A percentile compares a stretch with the other conserved stretches of the same genome.
phyloP scores from a whole-genome alignment of 2,113 vertebrate species.

The Guaruba guarouba region DNA sequence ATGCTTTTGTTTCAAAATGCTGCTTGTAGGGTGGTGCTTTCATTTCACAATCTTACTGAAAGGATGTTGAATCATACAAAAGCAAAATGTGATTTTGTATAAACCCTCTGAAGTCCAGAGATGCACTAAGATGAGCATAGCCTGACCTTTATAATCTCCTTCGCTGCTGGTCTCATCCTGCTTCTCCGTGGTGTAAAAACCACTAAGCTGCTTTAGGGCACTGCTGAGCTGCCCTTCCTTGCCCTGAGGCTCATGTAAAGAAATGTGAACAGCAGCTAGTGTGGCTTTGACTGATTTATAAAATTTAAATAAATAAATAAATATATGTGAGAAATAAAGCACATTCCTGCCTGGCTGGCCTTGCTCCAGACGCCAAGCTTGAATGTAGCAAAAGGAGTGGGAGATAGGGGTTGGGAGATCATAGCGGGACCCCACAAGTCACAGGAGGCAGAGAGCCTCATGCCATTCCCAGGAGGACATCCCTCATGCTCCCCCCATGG shows the following conservation, averaged over 20 bases:
- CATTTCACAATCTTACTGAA: neutral
- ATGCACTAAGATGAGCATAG: neutral
- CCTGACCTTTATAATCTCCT: neutral
- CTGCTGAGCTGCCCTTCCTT: neutral
- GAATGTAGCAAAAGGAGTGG: neutral
- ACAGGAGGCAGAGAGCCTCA: neutral
- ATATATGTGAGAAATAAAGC: neutral
- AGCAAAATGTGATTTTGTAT: too few species aligned
- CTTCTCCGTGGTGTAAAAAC: neutral
- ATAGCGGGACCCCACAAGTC: neutral
- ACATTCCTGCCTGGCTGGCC: neutral
- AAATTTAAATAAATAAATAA: neutral
- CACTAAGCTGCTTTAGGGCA: neutral
- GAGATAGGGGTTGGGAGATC: fast-evolving
- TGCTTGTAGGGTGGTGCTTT: neutral
- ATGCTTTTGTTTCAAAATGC: neutral
- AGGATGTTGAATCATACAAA: neutral
- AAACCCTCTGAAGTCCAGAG: neutral
- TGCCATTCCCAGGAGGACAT: fast-evolving
- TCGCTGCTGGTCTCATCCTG: neutral
- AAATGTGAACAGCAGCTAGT: neutral
- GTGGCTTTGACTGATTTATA: neutral
- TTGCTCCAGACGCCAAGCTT: neutral
- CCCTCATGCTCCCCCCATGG: neutral
- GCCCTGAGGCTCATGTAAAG: neutral